Percentiles rank a stretch among this genome's conserved stretches.
phyloP scores from a whole-genome alignment of 2,888 invertebrate genomes.

The Drosophila hamatofila region DNA sequence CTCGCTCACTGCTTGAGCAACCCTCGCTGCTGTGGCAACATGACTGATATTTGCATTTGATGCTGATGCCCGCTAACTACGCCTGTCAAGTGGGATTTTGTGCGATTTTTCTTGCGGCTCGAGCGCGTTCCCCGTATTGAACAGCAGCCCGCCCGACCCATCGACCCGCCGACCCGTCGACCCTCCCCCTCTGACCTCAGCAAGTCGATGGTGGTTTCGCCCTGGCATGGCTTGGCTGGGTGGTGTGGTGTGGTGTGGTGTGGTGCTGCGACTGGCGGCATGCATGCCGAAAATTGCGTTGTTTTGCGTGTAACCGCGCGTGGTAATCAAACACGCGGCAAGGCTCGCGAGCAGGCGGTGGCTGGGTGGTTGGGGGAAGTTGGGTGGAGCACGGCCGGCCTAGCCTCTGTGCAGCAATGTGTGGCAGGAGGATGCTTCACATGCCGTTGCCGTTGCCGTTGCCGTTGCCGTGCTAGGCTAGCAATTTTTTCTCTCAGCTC shows the following conservation, averaged over 20 bases:
- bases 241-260: conserved; percentile 33
- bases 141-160: conserved; percentile 38
- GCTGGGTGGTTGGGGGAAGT: background rate
- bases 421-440: conserved; percentile 41
- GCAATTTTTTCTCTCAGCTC: background rate
- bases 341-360: conserved; percentile 3
- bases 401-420: background rate
- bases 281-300: conserved; percentile 83
- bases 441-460: conserved; percentile 57
- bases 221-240: too few species aligned
- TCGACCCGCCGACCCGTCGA: conserved; percentile 9
- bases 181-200: conserved; percentile 20
- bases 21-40: conserved; percentile 66
- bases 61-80: conserved; percentile 83
- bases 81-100: conserved; percentile 85
- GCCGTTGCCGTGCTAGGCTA: conserved; percentile 22
- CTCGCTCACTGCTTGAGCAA: conserved; percentile 2
- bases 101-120: conserved; percentile 83
- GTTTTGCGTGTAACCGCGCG: conserved; percentile 84
- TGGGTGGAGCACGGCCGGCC: background rate
- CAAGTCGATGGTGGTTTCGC: conserved; percentile 8
- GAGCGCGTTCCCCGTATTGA: conserved; percentile 72
- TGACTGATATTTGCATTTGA: conserved; percentile 81
- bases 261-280: conserved; percentile 65
- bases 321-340: conserved; percentile 82